These are phyloP conservation scores for Microvelia longipes DNA, from an alignment of 1,140 invertebrate species.

Conservation along the genomic window DNA sequence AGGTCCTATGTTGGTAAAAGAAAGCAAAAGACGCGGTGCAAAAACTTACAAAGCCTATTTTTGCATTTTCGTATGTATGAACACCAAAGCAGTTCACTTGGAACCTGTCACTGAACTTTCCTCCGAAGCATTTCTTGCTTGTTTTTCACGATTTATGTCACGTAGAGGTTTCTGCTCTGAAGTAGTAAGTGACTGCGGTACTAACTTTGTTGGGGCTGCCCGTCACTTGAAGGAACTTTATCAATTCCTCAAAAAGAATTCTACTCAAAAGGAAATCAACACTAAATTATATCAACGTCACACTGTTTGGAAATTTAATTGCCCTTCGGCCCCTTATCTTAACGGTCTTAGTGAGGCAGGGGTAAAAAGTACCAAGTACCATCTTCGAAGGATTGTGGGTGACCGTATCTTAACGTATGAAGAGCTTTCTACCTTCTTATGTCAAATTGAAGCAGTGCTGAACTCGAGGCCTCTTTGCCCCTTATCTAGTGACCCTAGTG, in stretches of 20 bases:
- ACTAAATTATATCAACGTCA: background rate
- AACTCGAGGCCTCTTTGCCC: slow-evolving; percentile 22
- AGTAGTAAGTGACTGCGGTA: slow-evolving; percentile 23
- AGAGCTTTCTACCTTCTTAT: slow-evolving; percentile 22
- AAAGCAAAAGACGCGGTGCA: slow-evolving; percentile 7
- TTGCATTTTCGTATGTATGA: slow-evolving; percentile 22
- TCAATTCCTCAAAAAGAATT: background rate
- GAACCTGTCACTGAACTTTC: slow-evolving; percentile 21
- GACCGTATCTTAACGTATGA: slow-evolving; percentile 16
- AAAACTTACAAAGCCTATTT: slow-evolving; percentile 24
- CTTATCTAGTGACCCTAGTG: background rate
- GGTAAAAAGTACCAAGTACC: background rate
- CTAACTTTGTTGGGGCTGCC: slow-evolving; percentile 22
- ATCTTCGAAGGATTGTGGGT: background rate
- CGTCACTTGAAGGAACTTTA: slow-evolving; percentile 4
- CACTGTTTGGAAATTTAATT: background rate
- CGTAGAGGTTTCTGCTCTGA: background rate
- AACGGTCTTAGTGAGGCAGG: background rate
- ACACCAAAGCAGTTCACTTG: slow-evolving; percentile 22
- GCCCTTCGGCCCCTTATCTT: slow-evolving; percentile 8
- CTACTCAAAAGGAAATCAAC: background rate
- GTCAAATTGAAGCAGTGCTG: slow-evolving; percentile 22
- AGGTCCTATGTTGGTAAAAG: background rate
- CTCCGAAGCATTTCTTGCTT: slow-evolving; percentile 19
- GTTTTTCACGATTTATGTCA: slow-evolving; percentile 20